Base-by-base conservation (phyloP, 2,888 invertebrate species). In the Epirrhoe tristata region DNA sequence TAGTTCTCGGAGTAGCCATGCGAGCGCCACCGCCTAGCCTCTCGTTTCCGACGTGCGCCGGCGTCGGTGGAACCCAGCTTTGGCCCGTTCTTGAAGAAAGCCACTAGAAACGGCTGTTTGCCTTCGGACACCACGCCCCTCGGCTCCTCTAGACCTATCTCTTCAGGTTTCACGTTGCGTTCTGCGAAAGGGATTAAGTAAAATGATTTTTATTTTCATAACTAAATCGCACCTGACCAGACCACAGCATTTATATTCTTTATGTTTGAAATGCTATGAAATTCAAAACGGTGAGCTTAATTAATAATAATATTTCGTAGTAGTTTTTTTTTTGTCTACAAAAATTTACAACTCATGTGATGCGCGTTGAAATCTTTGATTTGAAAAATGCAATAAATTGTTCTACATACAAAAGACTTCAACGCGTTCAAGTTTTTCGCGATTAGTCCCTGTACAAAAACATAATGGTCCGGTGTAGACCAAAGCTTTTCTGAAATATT, bases 81-180 rank as follows among this genome's bases (percentile, higher is more conserved):
- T 0, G 94, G 94, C 0, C 94, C 94, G 66, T 94, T 96, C 83
- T 96, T 96, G 83, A 97, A 95, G 87, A 98, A 99, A 0, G 97
- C 98, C 8, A 98, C 98, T 95, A 99, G 95, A 86, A 99, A 99
- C 0, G 98, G 98, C 82, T 98, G 98, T 77, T 96, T 96, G 72
- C 97, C 97, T 78, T 97, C 97, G 0, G 82, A 79, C 1, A 84
- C 74, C 0, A 81, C 79, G 0, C 96, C 96, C 71, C 95, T 95
- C 5, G 96, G 94, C 74, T 97, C 97, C 16, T 97, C 95, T 43
- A 98, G 87, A 0, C 98, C 98, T 63, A 98, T 96, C 76, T 97
- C 97, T 82, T 97, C 97, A 0, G 98, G 96, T 78, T 96, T 95
- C 10, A 98, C 94, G 85, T 98, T 97, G 70, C 96, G 96, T 69